Evolutionary conservation across 2,888 invertebrate species (phyloP), one percentile per base, ranked within the genome.

Genomic region (Caenorhabditis sulstoni): DNA sequence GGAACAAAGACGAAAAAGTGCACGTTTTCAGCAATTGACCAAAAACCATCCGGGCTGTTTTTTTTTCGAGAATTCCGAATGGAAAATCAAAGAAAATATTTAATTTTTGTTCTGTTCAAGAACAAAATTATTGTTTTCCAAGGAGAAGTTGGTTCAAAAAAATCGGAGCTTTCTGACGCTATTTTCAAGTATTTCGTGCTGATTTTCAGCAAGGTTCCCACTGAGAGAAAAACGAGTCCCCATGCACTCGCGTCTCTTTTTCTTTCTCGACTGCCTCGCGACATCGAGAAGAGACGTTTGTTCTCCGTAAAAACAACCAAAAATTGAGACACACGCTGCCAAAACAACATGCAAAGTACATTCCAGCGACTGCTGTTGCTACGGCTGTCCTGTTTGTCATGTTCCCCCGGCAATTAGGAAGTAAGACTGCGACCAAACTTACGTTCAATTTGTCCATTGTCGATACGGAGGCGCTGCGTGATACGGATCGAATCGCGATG

Each of bases 401-500:
- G n/a, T 53, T 18, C 16, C 49, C 39, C 37, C 11, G 50, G 5
- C 20, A 9, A 29, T 29, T 29, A 7, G 29, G 29, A 29, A 29
- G 29, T 3, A 41, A 41, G 12, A 41, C 7, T 4, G 11, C 14
- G 20, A 61, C 39, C 35, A 68, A 61, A 73, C 78, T 71, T 39
- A 78, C 78, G 78, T 50, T 61, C 61, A n/a, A 71, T 35, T 62
- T 76, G 76, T 61, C 57, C 61, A 18, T 73, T 62, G 37, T 73
- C 67, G 37, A 79, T n/a, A 2, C 79, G 71, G 37, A 79, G 66
- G 41, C 79, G 66, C 35, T 79, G 79, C 7, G 62, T 52, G 41
- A 79, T 73, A 4, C 61, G 59, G n/a, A 79, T 58, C 9, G 18
- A 47, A 12, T 67, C 67, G 16, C 79, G 61, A 22, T 64, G 57